These are phyloP conservation scores for Contarinia nasturtii DNA, from an alignment of 1,140 invertebrate genomes.

Conservation along the genomic window DNA sequence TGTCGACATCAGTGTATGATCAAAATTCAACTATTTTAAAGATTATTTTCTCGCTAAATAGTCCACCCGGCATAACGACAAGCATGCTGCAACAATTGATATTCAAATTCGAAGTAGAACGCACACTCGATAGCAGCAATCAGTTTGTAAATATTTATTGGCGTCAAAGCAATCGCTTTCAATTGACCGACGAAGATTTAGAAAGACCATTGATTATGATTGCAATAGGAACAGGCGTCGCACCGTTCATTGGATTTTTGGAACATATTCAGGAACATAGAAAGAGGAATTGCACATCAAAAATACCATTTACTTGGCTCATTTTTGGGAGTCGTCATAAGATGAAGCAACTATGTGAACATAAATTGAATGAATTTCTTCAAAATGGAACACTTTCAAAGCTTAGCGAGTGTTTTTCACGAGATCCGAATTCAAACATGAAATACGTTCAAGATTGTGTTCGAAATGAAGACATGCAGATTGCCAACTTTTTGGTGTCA, in stretches of 20 bases:
- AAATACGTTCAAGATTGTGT: conserved; percentile 45
- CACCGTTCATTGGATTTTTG: conserved; percentile 55
- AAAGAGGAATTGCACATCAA: conserved; percentile 9
- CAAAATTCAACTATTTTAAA: conserved; percentile 26
- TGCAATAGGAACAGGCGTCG: conserved; percentile 63
- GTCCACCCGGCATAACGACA: neutral
- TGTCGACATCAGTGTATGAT: no score
- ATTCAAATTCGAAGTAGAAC: conserved; percentile 24
- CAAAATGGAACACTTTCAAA: conserved; percentile 27
- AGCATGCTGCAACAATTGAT: conserved; percentile 3
- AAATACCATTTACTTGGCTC: conserved; percentile 31
- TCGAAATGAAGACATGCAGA: conserved; percentile 25
- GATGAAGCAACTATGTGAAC: conserved; percentile 24
- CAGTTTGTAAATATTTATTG: conserved; percentile 35
- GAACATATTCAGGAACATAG: conserved; percentile 28
- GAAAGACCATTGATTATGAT: conserved; percentile 50
- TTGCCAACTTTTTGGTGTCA: conserved; percentile 37
- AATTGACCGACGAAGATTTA: conserved; percentile 27
- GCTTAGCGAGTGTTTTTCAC: conserved; percentile 43
- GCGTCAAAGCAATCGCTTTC: conserved; percentile 35
- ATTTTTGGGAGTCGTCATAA: conserved; percentile 59
- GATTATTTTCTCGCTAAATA: conserved; percentile 41
- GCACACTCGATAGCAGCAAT: conserved; percentile 16
- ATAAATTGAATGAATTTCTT: conserved; percentile 20
- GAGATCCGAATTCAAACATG: conserved; percentile 26